Evolutionary conservation across 2,113 vertebrate species (phyloP).

Genomic region (Athene noctua): DNA sequence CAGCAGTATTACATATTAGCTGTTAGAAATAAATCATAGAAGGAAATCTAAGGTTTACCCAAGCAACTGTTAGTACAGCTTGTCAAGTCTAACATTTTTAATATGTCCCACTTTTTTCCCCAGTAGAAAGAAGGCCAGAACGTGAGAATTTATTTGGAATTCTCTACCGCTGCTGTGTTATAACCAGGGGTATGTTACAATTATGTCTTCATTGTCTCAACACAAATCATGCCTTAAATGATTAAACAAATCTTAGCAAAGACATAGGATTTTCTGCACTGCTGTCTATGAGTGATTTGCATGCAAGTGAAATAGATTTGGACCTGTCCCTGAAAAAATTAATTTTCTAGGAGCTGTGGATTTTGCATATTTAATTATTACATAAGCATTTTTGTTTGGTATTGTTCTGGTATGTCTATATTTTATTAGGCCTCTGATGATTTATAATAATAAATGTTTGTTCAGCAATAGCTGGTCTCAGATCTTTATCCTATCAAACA

Average conservation of each 20-base stretch:
- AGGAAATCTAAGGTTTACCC: neutral
- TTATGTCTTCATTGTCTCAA: neutral
- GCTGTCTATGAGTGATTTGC: neutral
- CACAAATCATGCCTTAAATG: neutral
- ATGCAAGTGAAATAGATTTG: constrained; percentile 7
- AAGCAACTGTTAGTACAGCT: neutral
- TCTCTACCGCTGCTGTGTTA: neutral
- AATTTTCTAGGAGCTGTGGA: constrained; percentile 21
- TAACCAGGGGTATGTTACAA: neutral
- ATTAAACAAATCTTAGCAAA: neutral
- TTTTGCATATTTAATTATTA: constrained; percentile 57
- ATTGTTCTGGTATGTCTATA: constrained; percentile 39
- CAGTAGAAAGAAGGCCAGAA: neutral
- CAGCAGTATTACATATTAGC: neutral
- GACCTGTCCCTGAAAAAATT: neutral
- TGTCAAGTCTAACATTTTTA: neutral
- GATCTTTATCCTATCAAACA: constrained; percentile 33
- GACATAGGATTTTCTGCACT: neutral
- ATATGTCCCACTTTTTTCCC: neutral
- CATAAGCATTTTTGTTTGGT: constrained; percentile 25
- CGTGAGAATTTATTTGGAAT: neutral
- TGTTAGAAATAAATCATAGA: neutral
- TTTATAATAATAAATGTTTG: constrained; percentile 66
- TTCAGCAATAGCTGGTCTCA: constrained; percentile 51
- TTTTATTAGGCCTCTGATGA: constrained; percentile 41